Evolutionary conservation across 2,797 vertebrate genomes (phyloP).

Genomic region (Typhlichthys subterraneus): DNA sequence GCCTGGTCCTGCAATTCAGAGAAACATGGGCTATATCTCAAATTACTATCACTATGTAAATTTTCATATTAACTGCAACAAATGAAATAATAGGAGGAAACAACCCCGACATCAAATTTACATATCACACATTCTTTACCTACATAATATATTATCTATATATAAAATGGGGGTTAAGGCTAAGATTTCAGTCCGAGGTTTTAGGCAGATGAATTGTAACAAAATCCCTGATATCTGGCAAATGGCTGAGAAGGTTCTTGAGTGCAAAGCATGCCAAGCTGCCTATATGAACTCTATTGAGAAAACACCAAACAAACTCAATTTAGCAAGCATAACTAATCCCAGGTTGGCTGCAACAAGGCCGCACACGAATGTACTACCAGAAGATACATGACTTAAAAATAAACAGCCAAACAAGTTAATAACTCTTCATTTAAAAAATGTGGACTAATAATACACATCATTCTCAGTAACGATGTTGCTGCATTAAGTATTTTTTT

Average conservation of each 20-base stretch:
- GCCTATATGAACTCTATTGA: conserved; percentile 64
- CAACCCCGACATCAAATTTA: conserved; percentile 71
- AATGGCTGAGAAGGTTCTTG: conserved; percentile 75
- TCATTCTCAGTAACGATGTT: conserved; percentile 34
- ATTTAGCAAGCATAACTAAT: conserved; percentile 39
- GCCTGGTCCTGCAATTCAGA: conserved; percentile 64
- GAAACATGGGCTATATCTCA: conserved; percentile 58
- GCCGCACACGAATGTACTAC: conserved; percentile 54
- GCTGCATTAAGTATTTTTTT: conserved; percentile 29
- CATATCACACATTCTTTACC: conserved; percentile 58
- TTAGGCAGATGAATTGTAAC: conserved; percentile 76
- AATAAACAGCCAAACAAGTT: conserved; percentile 64
- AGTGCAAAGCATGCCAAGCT: conserved; percentile 79
- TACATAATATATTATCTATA: conserved; percentile 33
- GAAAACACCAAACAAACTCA: conserved; percentile 58
- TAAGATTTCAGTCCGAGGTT: conserved; percentile 76
- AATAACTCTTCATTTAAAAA: conserved; percentile 36
- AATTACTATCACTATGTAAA: conserved; percentile 41
- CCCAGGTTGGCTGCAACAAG: conserved; percentile 29
- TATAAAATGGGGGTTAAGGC: conserved; percentile 80
- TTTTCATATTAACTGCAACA: conserved; percentile 48
- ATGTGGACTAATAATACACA: conserved; percentile 43
- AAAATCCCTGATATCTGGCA: conserved; percentile 84
- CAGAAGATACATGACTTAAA: conserved; percentile 70
- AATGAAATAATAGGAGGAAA: conserved; percentile 57